Conservation (phyloP, 2,113 vertebrate species). For the Leptosomus discolor region DNA sequence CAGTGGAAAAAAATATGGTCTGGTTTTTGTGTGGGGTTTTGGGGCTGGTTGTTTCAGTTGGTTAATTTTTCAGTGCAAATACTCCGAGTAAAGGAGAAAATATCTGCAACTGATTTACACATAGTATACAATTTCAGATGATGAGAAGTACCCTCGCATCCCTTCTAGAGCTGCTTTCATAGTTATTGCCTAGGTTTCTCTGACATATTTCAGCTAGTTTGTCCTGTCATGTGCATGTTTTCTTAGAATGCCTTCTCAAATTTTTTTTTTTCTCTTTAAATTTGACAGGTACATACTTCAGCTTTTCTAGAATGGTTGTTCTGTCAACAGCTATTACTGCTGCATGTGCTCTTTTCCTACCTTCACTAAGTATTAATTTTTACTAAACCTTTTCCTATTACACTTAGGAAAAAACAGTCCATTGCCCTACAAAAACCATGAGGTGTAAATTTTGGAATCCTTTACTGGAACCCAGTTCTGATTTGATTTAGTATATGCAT, state of each 20-base stretch:
- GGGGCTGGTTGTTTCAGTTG: fast-evolving
- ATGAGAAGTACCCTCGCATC: not conserved
- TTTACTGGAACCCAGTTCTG: not conserved
- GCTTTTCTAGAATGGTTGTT: not conserved
- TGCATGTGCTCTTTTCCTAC: not conserved
- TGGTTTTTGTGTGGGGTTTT: not conserved
- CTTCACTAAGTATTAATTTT: not conserved
- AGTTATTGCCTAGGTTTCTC: not conserved
- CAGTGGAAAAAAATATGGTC: not conserved
- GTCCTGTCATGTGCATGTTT: not conserved
- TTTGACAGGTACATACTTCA: not conserved
- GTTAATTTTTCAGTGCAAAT: not conserved
- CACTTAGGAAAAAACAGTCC: not conserved
- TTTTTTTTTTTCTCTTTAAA: not conserved
- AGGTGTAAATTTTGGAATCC: not conserved
- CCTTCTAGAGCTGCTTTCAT: not conserved
- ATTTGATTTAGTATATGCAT: not conserved
- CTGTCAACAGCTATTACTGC: not conserved
- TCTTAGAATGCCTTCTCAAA: not conserved
- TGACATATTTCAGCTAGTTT: not conserved
- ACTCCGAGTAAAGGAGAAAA: not conserved
- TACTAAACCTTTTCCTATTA: not conserved
- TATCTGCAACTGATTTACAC: not conserved
- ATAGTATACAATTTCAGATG: not conserved
- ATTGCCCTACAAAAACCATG: not conserved